Conservation (phyloP, 2,113 vertebrate genomes). For the Thomomys bottae region DNA sequence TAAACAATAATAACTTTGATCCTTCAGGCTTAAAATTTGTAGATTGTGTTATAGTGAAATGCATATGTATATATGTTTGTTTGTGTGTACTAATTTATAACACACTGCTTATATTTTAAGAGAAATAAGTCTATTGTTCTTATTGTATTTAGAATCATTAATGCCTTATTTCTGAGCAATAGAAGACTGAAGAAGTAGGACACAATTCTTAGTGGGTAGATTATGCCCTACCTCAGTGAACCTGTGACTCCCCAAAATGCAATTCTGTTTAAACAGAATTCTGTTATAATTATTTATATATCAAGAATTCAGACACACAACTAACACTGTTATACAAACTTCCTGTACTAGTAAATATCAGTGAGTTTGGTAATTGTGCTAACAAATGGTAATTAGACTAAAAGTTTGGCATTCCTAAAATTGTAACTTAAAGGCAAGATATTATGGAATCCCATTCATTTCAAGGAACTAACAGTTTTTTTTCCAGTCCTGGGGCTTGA, state of each 20-base stretch:
- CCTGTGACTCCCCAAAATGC: background rate
- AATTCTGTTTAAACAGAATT: background rate
- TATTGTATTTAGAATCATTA: background rate
- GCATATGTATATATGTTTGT: background rate
- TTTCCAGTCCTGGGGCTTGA: too few relatives aligned
- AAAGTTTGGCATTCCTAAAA: background rate
- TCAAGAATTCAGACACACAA: background rate
- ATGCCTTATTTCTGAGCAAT: background rate
- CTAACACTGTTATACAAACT: background rate
- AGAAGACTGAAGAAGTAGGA: background rate
- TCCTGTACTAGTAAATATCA: background rate
- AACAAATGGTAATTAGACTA: background rate
- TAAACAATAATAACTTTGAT: background rate
- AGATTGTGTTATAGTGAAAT: background rate
- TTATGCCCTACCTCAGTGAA: background rate
- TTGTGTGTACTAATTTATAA: background rate
- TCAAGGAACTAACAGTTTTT: background rate
- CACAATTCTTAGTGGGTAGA: background rate
- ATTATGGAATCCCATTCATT: background rate
- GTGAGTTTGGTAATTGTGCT: background rate
- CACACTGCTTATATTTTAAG: background rate
- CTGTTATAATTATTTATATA: background rate
- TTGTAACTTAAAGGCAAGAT: background rate
- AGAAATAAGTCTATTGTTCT: background rate
- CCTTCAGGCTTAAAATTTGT: background rate